A percentile compares a stretch with the other conserved stretches of the same genome.
Conservation (phyloP, 2,797 vertebrate species). For the Myoxocephalus aenaeus region DNA sequence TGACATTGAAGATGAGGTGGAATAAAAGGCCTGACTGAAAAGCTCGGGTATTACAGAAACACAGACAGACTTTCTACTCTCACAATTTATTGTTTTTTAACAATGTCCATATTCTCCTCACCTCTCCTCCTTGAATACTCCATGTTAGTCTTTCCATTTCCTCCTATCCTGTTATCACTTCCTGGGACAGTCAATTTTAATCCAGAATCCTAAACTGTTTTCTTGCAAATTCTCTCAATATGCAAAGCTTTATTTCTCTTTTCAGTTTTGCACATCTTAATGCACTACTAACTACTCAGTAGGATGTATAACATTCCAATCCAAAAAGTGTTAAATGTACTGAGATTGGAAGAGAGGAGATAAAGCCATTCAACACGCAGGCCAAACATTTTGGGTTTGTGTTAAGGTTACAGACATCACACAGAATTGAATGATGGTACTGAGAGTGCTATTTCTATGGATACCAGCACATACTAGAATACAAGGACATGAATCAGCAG, state of each 20-base stretch:
- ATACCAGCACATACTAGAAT: neutral
- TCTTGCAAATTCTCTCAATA: neutral
- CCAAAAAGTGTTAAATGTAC: neutral
- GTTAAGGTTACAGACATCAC: too few species aligned
- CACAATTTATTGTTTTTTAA: neutral
- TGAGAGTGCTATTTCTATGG: neutral
- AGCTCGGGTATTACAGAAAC: neutral
- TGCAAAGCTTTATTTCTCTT: neutral
- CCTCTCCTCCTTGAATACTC: neutral
- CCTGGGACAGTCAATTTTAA: neutral
- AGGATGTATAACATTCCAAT: neutral
- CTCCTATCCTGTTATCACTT: neutral
- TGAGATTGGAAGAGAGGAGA: neutral
- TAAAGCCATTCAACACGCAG: too few species aligned
- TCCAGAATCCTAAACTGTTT: neutral
- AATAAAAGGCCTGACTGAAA: neutral
- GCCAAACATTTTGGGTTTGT: too few species aligned
- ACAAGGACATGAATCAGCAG: neutral
- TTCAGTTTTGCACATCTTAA: neutral
- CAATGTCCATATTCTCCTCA: neutral
- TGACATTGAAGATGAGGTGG: neutral
- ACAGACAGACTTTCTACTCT: neutral
- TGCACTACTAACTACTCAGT: neutral
- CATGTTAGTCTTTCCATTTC: neutral
- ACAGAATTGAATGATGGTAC: neutral